Evolutionary conservation across 2,797 vertebrate species (phyloP), one percentile per base, ranked within the genome.

Genomic region (Karalla daura): DNA sequence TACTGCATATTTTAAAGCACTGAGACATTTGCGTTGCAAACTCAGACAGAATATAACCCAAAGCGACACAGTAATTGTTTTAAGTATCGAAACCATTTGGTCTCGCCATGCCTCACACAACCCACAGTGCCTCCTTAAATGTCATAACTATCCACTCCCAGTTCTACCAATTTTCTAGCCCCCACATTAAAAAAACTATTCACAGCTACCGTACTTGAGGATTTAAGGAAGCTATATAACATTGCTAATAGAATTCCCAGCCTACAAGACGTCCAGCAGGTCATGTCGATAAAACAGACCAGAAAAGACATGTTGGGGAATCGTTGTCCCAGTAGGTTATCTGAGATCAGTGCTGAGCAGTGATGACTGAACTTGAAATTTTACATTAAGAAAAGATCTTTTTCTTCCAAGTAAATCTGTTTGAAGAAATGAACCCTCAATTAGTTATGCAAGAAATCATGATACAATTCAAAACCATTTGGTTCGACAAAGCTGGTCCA

Each of bases 141-240:
- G 43, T 62, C 50, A 65, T 53, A 68, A 65, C 39, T 45, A 67
- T 59, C 21, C 10, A 63, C 64, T 73, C 14, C 8, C n/a, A n/a
- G n/a, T n/a, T n/a, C n/a, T n/a, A n/a, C n/a, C n/a, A n/a, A n/a
- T n/a, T n/a, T n/a, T n/a, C n/a, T n/a, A n/a, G n/a, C n/a, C 76
- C 45, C 47, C 45, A 49, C 23, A 72, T 71, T 50, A 67, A 68
- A 65, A 56, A 63, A 55, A 58, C 2, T 35, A 60, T 74, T 79
- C 49, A 63, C 32, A 65, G 30, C 8, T 12, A 35, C 66, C 47
- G 40, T 45, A 58, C 41, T 60, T 3, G 7, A 72, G 45, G 45
- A 59, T 69, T 74, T 63, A 47, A 27, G 51, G 20, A 58, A 35
- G 51, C 7, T 63, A 43, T 60, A 47, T n/a, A 55, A 30, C 27